Base-by-base conservation (phyloP, 2,113 vertebrate genomes). In the Alethe castanea region DNA sequence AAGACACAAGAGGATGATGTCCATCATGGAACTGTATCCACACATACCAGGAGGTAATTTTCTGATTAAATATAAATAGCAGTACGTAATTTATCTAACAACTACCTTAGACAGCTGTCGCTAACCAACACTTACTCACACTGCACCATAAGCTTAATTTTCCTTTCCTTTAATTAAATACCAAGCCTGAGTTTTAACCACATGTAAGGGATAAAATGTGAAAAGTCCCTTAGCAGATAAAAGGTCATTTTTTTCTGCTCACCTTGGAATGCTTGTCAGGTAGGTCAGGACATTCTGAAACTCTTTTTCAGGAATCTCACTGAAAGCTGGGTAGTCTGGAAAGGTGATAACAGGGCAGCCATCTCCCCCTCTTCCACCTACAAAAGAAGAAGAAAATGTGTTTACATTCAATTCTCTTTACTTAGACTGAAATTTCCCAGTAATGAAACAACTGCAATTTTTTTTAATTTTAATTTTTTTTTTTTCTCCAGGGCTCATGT, bases 271-370 rank as follows among this genome's bases (percentile, higher is more conserved):
- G 67, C 99, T 99, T 3, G 99, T 99, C 95, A 99, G 97, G 93
- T 99, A 99, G 18, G 98, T 99, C 89, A 99, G 97, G 91, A 99
- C 99, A 31, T 98, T 99, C 97, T 99, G 99, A 96, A 99, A 99
- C 81, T 99, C 99, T 77, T 98, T 97, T 86, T 99, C 99, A 0
- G 99, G 98, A 95, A 99, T 98, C 71, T 99, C 99, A 0, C 98
- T 97, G 93, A 99, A 99, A 48, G 98, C 94, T 24, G 99, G 99
- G 90, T 99, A 99, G 95, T 99, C 99, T 59, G 99, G 99, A 97
- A 99, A 99, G 56, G 99, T 98, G 94, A 99, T 99, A 96, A 99
- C 98, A 12, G 99, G 99, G 82, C 98, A 99, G 85, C 99, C 99
- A 94, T 99, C 98, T 93, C 98, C 98, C 28, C 99, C 99, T 96